Evolutionary conservation across 2,113 vertebrate genomes (phyloP).

Genomic region (Trematomus loennbergii): DNA sequence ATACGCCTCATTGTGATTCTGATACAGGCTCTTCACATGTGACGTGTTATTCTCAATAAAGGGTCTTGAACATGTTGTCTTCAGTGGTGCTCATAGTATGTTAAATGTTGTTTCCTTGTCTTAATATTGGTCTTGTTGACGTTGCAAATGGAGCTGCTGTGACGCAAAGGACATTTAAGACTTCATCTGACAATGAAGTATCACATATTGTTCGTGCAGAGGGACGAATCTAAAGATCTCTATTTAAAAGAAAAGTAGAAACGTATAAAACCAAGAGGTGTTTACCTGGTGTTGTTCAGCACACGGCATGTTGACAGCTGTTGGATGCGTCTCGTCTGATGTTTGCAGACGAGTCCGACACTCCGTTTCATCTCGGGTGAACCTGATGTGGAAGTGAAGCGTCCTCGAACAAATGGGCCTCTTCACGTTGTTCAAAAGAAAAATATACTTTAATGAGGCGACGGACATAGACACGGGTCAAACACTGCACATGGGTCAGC

Average conservation of each 20-base stretch:
- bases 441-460: neutral
- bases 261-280: neutral
- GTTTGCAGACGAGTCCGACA: slow-evolving; percentile 31
- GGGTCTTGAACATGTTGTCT: too few species aligned
- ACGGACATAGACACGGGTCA: neutral
- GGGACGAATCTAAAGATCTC: neutral
- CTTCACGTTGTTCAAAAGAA: slow-evolving; percentile 5
- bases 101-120: too few species aligned
- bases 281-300: neutral
- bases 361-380: slow-evolving; percentile 29
- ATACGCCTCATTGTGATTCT: too few species aligned
- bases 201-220: neutral
- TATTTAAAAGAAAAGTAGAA: neutral
- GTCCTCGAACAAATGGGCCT: slow-evolving; percentile 5
- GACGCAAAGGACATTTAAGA: too few species aligned
- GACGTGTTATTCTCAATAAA: too few species aligned
- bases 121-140: too few species aligned
- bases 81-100: too few species aligned
- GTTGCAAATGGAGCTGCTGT: too few species aligned
- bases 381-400: slow-evolving; percentile 30
- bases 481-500: too few species aligned
- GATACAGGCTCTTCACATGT: too few species aligned
- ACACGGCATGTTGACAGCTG: slow-evolving; percentile 15
- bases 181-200: too few species aligned
- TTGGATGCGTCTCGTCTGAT: slow-evolving; percentile 18